A percentile compares a stretch with the other conserved stretches of the same genome.
These are phyloP conservation scores for Rhaphigaster nebulosa DNA, from an alignment of 2,888 invertebrate species.

Conservation along the genomic window DNA sequence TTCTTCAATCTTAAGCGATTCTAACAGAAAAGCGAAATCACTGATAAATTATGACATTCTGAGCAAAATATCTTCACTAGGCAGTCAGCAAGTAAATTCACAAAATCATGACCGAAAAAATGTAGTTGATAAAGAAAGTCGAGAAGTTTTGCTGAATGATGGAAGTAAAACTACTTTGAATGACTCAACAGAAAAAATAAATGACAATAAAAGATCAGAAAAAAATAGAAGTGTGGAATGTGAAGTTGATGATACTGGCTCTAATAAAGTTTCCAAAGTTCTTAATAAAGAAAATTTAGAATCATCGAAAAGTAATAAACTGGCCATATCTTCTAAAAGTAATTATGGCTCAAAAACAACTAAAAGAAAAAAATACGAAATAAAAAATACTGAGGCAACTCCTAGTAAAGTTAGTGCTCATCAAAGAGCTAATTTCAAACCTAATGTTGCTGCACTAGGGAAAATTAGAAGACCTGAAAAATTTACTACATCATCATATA, in stretches of 20 bases:
- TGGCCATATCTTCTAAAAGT: neutral
- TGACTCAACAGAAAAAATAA: neutral
- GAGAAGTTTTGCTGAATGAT: neutral
- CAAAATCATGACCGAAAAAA: neutral
- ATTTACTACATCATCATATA: conserved; percentile 49
- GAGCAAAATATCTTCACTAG: neutral
- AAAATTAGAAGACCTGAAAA: conserved; percentile 41
- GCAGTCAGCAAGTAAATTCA: neutral
- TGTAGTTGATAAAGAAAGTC: neutral
- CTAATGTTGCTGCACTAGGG: conserved; percentile 16
- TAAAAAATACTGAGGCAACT: neutral
- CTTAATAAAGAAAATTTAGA: conserved; percentile 10
- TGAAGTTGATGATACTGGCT: neutral
- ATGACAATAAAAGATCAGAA: neutral
- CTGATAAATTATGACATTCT: neutral
- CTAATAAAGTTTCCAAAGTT: conserved; percentile 17
- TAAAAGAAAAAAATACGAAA: neutral
- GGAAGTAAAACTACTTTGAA: neutral
- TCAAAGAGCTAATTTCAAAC: conserved; percentile 32
- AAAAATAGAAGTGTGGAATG: neutral
- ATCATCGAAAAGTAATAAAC: neutral
- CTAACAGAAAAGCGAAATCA: neutral
- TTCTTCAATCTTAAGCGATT: neutral
- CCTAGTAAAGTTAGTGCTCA: conserved; percentile 7
- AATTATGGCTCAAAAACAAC: neutral